phyloP scores from a whole-genome alignment of 2,797 vertebrate species.

The Acropternis orthonyx region DNA sequence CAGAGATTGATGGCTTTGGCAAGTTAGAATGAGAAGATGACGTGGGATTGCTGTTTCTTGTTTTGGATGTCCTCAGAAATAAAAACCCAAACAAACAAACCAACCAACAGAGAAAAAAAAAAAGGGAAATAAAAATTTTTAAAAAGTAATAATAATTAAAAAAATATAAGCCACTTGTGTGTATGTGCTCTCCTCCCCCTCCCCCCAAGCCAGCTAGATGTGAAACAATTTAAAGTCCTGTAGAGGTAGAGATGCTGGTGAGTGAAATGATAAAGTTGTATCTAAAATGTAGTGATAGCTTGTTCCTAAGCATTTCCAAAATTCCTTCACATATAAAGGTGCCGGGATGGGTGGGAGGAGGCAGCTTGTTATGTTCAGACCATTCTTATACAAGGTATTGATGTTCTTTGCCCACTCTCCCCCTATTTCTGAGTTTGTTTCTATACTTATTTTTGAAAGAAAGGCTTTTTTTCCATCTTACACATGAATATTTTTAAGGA shows the following conservation, averaged over 20 bases:
- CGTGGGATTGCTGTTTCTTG: constrained; percentile 32
- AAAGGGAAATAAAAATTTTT: neutral
- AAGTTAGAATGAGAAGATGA: constrained; percentile 44
- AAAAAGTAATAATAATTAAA: neutral
- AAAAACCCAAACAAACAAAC: neutral
- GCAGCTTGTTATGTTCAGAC: neutral
- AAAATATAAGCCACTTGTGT: neutral
- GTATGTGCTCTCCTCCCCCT: rapidly evolving
- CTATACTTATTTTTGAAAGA: constrained; percentile 17
- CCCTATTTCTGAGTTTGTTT: neutral
- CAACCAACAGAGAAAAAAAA: neutral
- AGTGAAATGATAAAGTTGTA: neutral
- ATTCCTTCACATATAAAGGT: constrained; percentile 24
- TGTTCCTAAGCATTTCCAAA: constrained; percentile 24
- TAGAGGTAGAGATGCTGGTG: neutral
- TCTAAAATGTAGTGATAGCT: neutral
- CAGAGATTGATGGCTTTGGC: constrained; percentile 63
- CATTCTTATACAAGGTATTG: neutral
- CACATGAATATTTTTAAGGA: neutral
- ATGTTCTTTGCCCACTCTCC: neutral
- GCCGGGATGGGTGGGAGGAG: neutral
- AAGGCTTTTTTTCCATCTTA: neutral
- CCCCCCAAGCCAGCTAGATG: neutral
- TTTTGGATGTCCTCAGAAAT: constrained; percentile 14
- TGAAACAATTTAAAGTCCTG: neutral